A percentile compares a stretch with the other conserved stretches of the same genome.
Conservation (phyloP, 92 coral and sea anemone genomes). For the Ricordea florida region DNA sequence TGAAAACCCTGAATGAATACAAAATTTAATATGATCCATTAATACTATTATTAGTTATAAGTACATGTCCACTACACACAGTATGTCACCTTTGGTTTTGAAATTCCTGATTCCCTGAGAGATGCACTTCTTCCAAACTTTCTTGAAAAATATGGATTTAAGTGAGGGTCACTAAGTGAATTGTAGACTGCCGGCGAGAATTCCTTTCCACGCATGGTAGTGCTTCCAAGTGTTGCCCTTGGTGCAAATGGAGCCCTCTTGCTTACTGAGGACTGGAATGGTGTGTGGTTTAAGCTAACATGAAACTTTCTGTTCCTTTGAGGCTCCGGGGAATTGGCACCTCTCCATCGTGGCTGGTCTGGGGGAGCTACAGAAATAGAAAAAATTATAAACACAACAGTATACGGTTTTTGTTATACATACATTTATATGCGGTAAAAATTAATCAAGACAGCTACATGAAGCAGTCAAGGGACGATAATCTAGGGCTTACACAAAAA, state of each 20-base stretch:
- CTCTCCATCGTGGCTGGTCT: conserved; percentile 79
- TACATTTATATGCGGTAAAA: background rate
- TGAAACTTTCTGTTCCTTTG: conserved; percentile 70
- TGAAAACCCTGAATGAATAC: too few relatives aligned
- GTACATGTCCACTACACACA: background rate
- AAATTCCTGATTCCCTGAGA: conserved; percentile 55
- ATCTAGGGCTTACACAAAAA: too few relatives aligned
- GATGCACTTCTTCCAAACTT: conserved; percentile 83
- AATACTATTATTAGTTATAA: too few relatives aligned
- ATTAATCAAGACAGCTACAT: too few relatives aligned
- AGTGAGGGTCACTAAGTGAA: conserved; percentile 95
- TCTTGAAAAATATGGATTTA: conserved; percentile 83
- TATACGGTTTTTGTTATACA: background rate
- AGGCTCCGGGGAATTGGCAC: conserved; percentile 82
- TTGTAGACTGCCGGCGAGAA: conserved; percentile 85
- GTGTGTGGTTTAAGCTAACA: conserved; percentile 82
- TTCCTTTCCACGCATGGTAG: conserved; percentile 70
- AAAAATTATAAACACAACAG: background rate
- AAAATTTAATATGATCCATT: too few relatives aligned
- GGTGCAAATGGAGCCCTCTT: conserved; percentile 90
- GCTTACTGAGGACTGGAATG: conserved; percentile 82
- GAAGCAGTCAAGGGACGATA: too few relatives aligned
- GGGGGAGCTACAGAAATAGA: conserved; percentile 65
- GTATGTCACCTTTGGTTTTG: conserved; percentile 50
- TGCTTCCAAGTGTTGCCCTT: conserved; percentile 75